Percentiles rank a stretch among this genome's conserved stretches.
Evolutionary conservation across 2,113 vertebrate genomes (phyloP).

Genomic region (Antechinus flavipes): DNA sequence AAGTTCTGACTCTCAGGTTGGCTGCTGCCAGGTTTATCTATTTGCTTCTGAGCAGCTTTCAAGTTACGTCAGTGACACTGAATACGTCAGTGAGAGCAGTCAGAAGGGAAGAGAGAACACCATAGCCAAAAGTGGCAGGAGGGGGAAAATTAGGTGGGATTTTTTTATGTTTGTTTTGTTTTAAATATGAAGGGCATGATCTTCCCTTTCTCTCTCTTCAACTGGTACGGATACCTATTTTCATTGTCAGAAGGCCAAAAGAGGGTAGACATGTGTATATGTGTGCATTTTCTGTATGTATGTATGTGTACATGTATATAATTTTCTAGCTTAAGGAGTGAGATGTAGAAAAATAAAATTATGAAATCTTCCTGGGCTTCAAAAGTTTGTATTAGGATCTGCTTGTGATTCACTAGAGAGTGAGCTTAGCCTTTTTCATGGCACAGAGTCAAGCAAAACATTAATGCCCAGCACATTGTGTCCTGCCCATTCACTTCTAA

Average conservation of each 20-base stretch:
- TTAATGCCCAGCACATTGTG: neutral
- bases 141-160: conserved; percentile 2
- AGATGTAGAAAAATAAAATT: neutral
- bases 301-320: neutral
- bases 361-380: neutral
- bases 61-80: conserved; percentile 62
- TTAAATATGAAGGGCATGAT: conserved; percentile 27
- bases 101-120: conserved; percentile 44
- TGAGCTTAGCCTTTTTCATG: neutral
- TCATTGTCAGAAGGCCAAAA: conserved; percentile 7
- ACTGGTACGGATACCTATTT: neutral
- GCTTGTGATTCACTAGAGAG: neutral
- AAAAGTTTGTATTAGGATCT: neutral
- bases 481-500: neutral
- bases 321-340: neutral
- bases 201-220: neutral
- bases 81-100: conserved; percentile 68
- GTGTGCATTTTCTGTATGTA: neutral
- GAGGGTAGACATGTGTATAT: neutral
- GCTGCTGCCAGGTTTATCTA: conserved; percentile 71
- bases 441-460: neutral
- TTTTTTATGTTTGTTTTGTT: neutral
- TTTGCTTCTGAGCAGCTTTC: conserved; percentile 68
- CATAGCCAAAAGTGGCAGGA: conserved; percentile 43
- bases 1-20: conserved; percentile 67